A percentile compares a stretch with the other conserved stretches of the same genome.
phyloP scores from a whole-genome alignment of 1,140 invertebrate genomes.

The Antheraea mylitta region DNA sequence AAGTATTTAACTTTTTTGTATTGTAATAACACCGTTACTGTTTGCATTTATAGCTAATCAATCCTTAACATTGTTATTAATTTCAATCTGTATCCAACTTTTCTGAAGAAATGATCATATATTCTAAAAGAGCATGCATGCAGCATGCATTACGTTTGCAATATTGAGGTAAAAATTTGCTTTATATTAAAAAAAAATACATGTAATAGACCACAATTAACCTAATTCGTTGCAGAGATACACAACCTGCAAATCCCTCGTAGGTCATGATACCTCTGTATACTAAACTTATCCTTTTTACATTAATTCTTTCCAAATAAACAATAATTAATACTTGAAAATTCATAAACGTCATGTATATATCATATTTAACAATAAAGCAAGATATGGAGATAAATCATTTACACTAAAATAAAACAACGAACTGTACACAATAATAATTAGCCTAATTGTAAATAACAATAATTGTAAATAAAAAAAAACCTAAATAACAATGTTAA shows the following conservation, averaged over 20 bases:
- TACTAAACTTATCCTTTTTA: background rate
- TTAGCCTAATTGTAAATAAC: constrained; percentile 13
- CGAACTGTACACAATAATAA: constrained; percentile 21
- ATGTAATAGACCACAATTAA: background rate
- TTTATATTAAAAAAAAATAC: background rate
- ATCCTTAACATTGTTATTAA: too few species aligned
- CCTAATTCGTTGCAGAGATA: background rate
- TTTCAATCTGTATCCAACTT: background rate
- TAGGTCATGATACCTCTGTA: background rate
- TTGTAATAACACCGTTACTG: too few species aligned
- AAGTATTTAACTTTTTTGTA: too few species aligned
- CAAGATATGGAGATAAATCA: background rate
- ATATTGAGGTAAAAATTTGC: background rate
- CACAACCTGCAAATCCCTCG: background rate
- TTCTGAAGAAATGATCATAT: background rate
- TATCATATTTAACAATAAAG: background rate
- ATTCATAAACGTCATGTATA: background rate
- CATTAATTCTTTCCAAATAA: too few species aligned
- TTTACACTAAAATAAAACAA: constrained; percentile 10
- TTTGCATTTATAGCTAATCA: too few species aligned
- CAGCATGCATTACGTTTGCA: too few species aligned
- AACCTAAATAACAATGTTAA: constrained; percentile 37
- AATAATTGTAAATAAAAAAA: constrained; percentile 21
- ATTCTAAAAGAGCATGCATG: background rate
- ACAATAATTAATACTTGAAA: background rate